Base-by-base conservation (phyloP, 30 jellyfish, hydroid and myxozoan genomes). In the Chrysaora quinquecirrha region DNA sequence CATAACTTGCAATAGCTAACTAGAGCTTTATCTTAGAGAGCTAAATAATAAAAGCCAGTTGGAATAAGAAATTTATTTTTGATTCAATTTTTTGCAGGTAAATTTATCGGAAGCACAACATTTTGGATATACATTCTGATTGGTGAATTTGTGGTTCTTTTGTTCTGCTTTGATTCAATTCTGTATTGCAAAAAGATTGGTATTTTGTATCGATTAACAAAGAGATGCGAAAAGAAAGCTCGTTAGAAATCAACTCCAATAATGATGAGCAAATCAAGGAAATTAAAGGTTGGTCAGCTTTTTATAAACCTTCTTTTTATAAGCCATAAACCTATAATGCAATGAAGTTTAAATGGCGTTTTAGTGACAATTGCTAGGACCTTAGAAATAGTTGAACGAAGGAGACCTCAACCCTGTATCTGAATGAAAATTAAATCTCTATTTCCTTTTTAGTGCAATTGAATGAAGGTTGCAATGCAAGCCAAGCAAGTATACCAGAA, bases 61-160 rank as follows among this genome's bases (percentile, higher is more conserved):
- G n/a, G n/a, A n/a, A n/a, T n/a, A n/a, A n/a, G n/a, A n/a, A n/a
- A n/a, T n/a, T n/a, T n/a, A n/a, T n/a, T n/a, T n/a, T n/a, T n/a
- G n/a, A n/a, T n/a, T n/a, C 14, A 38, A 3, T 63, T 64, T 14
- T 50, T 47, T 19, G 48, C 85, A 78, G 96, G 48, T 28, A 20
- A 87, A 21, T 71, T 71, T 64, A 65, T 61, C 10, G 88, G 82
- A 30, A 78, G 83, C 80, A 82, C 92, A 31, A 14, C 93, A 0
- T 88, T 75, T 74, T 88, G 96, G 96, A 48, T 66, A 22, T 88
- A 88, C 65, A 67, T 78, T 20, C 71, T 88, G 50, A 71, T 88
- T 20, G 96, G 89, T 10, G 96, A 88, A 73, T 79, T 79, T 35
- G 86, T 80, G 32, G 56, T 88, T 79, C 82, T 88, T 31, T 22